Conservation (phyloP, 2,113 vertebrate genomes). For the Macrotus californicus region DNA sequence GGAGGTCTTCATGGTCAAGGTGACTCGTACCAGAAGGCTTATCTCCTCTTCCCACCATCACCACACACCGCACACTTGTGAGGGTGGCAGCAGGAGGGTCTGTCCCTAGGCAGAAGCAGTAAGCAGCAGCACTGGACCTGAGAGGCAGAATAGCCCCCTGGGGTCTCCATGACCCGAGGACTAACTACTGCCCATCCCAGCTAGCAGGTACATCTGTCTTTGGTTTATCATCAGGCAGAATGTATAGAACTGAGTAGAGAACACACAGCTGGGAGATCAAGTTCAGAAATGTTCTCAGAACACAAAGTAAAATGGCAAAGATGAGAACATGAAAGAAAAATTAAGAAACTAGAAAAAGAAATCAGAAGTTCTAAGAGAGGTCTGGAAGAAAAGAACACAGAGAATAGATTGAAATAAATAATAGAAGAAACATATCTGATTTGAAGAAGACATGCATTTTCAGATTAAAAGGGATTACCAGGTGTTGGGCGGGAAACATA, state of each 20-base stretch:
- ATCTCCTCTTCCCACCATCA: accelerated
- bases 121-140: not conserved
- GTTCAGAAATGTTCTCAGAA: not conserved
- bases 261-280: not conserved
- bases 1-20: not conserved
- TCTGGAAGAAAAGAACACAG: not conserved
- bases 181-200: not conserved
- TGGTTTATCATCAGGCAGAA: not conserved
- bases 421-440: not conserved
- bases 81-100: not conserved
- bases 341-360: not conserved
- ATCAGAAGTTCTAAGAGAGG: not conserved
- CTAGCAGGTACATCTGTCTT: not conserved
- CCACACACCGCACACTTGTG: not conserved
- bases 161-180: not conserved
- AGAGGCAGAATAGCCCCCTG: not conserved
- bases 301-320: not conserved
- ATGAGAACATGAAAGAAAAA: not conserved
- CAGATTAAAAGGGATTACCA: not conserved
- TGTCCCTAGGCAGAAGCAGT: not conserved
- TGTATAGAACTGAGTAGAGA: not conserved
- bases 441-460: not conserved
- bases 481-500: not conserved
- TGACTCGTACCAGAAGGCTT: not conserved
- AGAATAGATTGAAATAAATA: not conserved